phyloP scores from a whole-genome alignment of 2,113 vertebrate genomes.

The Salvelinus namaycush region DNA sequence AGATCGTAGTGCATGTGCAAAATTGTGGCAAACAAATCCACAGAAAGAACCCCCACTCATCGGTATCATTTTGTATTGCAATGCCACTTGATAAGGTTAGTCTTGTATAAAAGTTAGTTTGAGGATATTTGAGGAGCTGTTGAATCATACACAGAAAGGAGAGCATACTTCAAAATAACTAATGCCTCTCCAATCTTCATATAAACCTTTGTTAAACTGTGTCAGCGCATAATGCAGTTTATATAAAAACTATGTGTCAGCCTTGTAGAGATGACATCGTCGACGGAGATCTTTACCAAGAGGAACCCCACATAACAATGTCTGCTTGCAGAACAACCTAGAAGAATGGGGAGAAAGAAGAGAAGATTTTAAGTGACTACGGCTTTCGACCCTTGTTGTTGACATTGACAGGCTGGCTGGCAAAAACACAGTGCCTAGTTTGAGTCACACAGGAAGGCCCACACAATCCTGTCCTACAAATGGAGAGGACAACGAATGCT shows the following conservation, averaged over 20 bases:
- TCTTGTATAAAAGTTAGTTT: not conserved
- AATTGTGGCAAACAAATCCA: not conserved
- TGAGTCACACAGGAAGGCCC: conserved; percentile 64
- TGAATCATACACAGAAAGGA: not conserved
- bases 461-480: conserved; percentile 62
- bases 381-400: conserved; percentile 48
- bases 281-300: conserved; percentile 20
- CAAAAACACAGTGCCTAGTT: conserved; percentile 53
- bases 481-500: conserved; percentile 49
- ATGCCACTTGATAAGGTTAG: not conserved
- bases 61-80: not conserved
- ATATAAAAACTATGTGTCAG: conserved; percentile 43
- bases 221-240: not conserved
- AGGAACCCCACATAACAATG: conserved; percentile 42
- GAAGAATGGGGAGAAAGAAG: conserved; percentile 10
- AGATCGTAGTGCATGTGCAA: not conserved
- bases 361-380: conserved; percentile 39
- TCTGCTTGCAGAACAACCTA: conserved; percentile 32
- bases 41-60: not conserved
- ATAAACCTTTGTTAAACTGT: not conserved
- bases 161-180: not conserved
- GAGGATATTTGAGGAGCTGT: not conserved
- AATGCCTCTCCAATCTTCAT: not conserved
- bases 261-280: not conserved
- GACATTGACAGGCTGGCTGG: conserved; percentile 47